Evolutionary conservation across 2,888 invertebrate genomes (phyloP).

Genomic region (Eristalinus sepulchralis): DNA sequence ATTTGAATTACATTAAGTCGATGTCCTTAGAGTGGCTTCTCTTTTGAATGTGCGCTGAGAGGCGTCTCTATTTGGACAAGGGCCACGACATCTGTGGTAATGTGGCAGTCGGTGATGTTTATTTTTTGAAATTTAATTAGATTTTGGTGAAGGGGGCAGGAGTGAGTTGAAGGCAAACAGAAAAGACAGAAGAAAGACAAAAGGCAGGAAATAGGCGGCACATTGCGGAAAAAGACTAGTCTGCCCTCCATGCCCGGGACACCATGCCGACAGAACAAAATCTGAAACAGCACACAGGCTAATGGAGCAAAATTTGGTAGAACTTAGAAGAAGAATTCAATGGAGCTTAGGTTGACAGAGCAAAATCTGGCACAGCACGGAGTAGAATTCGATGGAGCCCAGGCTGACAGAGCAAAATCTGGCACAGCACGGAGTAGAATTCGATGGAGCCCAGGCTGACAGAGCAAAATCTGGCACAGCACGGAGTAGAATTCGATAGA

Average conservation of each 20-base stretch:
- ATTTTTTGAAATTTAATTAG: neutral
- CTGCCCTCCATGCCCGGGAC: too few species aligned
- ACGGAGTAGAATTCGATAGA: neutral
- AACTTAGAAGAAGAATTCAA: too few species aligned
- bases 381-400: neutral
- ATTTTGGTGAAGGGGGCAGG: neutral
- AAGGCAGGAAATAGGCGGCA: too few species aligned
- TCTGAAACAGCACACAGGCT: too few species aligned
- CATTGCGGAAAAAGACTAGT: too few species aligned
- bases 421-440: neutral
- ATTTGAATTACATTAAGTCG: slow-evolving; percentile 49
- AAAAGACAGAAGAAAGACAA: too few species aligned
- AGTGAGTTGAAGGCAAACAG: neutral
- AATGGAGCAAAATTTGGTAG: too few species aligned
- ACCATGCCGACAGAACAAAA: too few species aligned
- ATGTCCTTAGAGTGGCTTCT: slow-evolving; percentile 21
- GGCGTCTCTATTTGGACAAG: neutral
- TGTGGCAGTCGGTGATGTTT: neutral
- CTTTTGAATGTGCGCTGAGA: neutral
- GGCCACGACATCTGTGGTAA: neutral
- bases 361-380: too few species aligned
- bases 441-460: neutral
- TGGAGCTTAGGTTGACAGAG: too few species aligned
- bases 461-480: neutral
- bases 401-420: neutral